These are phyloP conservation scores for Trichacis sp. DNA, from an alignment of 2,888 invertebrate genomes.

Conservation along the genomic window DNA sequence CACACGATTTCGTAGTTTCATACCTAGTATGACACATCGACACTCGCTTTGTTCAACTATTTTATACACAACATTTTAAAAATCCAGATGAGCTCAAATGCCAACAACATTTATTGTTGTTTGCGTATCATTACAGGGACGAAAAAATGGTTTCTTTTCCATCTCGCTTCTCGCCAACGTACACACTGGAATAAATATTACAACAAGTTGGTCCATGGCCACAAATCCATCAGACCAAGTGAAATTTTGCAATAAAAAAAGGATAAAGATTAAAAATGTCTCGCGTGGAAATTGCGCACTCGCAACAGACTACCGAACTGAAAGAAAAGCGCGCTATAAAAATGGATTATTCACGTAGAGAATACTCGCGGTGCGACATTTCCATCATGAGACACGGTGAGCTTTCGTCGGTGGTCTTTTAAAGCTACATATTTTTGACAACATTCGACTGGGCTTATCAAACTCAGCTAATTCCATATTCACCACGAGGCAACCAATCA, in stretches of 20 bases:
- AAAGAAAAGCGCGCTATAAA: background rate
- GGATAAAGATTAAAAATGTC: background rate
- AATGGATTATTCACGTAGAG: background rate
- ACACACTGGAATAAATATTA: background rate
- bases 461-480: background rate
- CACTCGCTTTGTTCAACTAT: background rate
- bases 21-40: background rate
- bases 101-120: conserved; percentile 6
- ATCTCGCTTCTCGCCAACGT: background rate
- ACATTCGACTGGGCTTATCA: background rate
- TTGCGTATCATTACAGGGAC: background rate
- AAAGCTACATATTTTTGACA: background rate
- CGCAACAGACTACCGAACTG: background rate
- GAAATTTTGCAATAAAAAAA: conserved; percentile 1
- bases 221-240: background rate
- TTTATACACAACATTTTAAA: background rate
- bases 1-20: background rate
- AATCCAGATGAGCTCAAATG: conserved; percentile 2
- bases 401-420: background rate
- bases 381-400: background rate
- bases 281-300: background rate
- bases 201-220: conserved; percentile 10
- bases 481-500: background rate
- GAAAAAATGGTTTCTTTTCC: background rate
- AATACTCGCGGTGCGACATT: background rate